Conservation (phyloP, 2,888 invertebrate genomes). For the Augiades crinisus region DNA sequence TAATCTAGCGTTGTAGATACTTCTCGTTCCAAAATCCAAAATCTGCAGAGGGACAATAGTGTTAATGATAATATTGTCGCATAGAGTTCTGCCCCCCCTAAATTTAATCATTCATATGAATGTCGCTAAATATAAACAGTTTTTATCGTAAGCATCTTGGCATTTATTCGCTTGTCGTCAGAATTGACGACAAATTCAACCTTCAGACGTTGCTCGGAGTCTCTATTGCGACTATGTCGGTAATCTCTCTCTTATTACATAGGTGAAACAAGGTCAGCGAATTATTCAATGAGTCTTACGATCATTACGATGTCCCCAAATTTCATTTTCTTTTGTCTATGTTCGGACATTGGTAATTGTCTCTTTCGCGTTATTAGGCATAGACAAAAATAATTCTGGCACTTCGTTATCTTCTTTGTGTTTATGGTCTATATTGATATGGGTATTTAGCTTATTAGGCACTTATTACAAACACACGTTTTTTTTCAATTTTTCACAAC, state of each 20-base stretch:
- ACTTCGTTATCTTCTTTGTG: too few relatives aligned
- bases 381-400: too few relatives aligned
- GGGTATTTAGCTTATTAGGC: too few relatives aligned
- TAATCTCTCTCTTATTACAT: background rate
- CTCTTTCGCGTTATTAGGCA: too few relatives aligned
- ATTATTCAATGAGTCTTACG: background rate
- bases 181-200: slow-evolving; percentile 20
- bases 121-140: background rate
- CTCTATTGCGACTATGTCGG: background rate
- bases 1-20: too few relatives aligned
- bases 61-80: background rate
- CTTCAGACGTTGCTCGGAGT: slow-evolving; percentile 5
- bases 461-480: too few relatives aligned
- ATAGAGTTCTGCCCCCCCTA: background rate
- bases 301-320: background rate
- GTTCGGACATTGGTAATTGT: background rate
- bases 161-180: slow-evolving; percentile 15
- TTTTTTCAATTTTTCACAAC: too few relatives aligned
- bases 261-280: background rate
- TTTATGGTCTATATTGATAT: too few relatives aligned
- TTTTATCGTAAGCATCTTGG: slow-evolving; percentile 6
- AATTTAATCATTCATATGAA: background rate
- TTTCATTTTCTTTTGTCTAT: background rate
- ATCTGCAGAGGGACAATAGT: too few relatives aligned
- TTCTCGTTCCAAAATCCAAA: too few relatives aligned